Evolutionary conservation across 2,888 invertebrate genomes (phyloP), one percentile per base, ranked within the genome.

Genomic region (Pammene fasciana): DNA sequence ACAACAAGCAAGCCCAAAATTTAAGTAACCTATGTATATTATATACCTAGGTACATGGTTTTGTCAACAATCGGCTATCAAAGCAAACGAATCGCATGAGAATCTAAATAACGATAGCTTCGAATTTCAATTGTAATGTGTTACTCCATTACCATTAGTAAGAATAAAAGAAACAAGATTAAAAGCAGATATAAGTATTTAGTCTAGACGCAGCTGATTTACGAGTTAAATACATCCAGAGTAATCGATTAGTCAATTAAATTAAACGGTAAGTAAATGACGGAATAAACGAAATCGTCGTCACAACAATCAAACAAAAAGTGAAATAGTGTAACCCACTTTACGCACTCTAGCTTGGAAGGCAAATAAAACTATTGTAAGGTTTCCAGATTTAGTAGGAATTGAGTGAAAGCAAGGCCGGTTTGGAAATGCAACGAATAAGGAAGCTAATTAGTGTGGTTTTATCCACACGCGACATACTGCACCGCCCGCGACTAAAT

Each of bases 1-100:
- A 76, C 78, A 76, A 79, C 76, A 60, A 5, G 43, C 14, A 34
- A 9, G 45, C 38, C 41, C 14, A 46, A 65, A 70, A 48, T 60
- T 60, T 54, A 65, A 59, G 65, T 61, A 14, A 6, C 9, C n/a
- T n/a, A n/a, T n/a, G n/a, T n/a, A n/a, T n/a, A n/a, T n/a, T n/a
- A n/a, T n/a, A n/a, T n/a, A n/a, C n/a, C n/a, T n/a, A n/a, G n/a
- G n/a, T 43, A 48, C 14, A 52, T 43, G 34, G 50, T 48, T 59
- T 46, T 65, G 60, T 65, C 59, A 65, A 65, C 48, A 55, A 41
- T 54, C 48, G 8, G 56, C 43, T 64, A 68, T 68, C 57, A 52
- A 62, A 55, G 14, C 52, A 50, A 62, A 54, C 34, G 43, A 50
- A 18, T 55, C 38, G 54, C 55, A 62, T 56, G 56, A 55, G 62